phyloP scores from a whole-genome alignment of 2,113 vertebrate genomes.

The Macaca mulatta region DNA sequence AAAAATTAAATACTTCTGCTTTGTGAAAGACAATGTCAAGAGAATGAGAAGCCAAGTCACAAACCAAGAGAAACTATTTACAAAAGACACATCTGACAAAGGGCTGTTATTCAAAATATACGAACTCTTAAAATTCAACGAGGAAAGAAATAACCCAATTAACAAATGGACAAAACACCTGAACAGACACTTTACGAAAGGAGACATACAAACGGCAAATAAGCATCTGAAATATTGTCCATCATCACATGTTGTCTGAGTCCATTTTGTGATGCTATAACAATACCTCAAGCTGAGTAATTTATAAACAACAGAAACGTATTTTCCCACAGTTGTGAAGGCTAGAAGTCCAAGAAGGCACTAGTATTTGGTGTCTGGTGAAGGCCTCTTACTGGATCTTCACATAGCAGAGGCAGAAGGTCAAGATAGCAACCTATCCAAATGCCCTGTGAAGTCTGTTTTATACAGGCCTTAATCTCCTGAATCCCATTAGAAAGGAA shows the following conservation, averaged over 20 bases:
- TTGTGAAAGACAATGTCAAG: neutral
- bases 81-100: neutral
- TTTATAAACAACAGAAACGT: neutral
- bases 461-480: neutral
- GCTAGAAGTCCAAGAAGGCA: neutral
- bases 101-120: neutral
- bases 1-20: neutral
- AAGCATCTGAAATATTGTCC: neutral
- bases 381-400: neutral
- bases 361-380: neutral
- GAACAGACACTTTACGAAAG: neutral
- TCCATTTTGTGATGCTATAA: neutral
- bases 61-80: neutral
- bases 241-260: neutral
- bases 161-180: neutral
- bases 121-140: neutral
- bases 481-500: neutral
- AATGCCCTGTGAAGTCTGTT: neutral
- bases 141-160: neutral
- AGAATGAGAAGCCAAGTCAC: neutral
- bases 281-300: neutral
- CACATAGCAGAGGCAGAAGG: neutral
- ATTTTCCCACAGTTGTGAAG: neutral
- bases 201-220: neutral
- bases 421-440: neutral